A percentile compares a stretch with the other conserved stretches of the same genome.
phyloP scores from a whole-genome alignment of 2,888 invertebrate genomes.

The Frankliniella intonsa region DNA sequence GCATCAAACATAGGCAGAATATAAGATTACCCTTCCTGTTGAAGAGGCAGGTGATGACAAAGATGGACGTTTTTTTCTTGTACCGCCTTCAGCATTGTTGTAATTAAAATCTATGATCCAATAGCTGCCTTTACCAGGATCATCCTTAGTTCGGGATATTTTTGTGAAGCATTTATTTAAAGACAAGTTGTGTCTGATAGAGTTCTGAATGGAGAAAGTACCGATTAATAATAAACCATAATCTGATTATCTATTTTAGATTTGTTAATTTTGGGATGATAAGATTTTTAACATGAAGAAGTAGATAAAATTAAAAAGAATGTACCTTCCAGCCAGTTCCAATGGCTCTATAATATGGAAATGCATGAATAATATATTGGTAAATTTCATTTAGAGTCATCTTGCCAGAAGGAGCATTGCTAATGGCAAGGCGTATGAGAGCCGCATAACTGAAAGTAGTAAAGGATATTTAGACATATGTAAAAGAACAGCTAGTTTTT shows the following conservation, averaged over 20 bases:
- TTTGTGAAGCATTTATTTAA: constrained; percentile 69
- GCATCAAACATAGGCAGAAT: constrained; percentile 32
- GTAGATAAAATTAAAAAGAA: constrained; percentile 30
- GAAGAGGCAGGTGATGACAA: neutral
- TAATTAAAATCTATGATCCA: constrained; percentile 59
- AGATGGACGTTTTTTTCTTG: constrained; percentile 46
- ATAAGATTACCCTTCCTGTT: constrained; percentile 46
- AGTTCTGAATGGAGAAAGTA: constrained; percentile 56
- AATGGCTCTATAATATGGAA: constrained; percentile 65
- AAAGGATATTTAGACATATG: neutral
- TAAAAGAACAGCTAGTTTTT: neutral
- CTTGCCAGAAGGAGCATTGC: constrained; percentile 60
- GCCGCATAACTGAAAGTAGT: constrained; percentile 59
- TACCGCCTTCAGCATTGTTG: constrained; percentile 54
- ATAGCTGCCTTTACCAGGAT: constrained; percentile 65
- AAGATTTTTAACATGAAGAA: neutral
- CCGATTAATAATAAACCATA: constrained; percentile 29
- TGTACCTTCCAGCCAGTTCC: constrained; percentile 68
- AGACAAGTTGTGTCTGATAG: constrained; percentile 66
- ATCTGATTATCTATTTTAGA: neutral
- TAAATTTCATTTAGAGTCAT: constrained; percentile 72
- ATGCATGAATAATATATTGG: constrained; percentile 66
- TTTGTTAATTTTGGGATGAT: constrained; percentile 3
- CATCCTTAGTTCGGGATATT: constrained; percentile 65
- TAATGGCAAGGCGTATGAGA: constrained; percentile 65